A percentile compares a stretch with the other conserved stretches of the same genome.
Conservation (phyloP, 37 sponge, comb jelly and placozoan species). For the Tethya wilhelma region DNA sequence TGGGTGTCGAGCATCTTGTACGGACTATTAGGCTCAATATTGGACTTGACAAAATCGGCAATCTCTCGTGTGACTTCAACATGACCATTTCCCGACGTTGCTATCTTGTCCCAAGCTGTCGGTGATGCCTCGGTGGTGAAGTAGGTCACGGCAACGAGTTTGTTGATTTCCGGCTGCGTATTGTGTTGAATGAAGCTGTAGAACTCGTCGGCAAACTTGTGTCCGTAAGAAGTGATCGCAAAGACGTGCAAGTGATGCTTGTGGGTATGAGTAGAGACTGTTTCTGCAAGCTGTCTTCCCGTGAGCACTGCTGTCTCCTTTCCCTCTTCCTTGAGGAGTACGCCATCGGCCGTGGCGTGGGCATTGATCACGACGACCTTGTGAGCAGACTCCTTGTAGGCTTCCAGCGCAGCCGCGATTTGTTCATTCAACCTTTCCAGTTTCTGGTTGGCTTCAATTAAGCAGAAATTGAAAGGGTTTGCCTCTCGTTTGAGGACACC, state of each 20-base stretch:
- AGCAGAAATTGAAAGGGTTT: conserved; percentile 35
- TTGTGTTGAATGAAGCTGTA: neutral
- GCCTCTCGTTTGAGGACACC: conserved; percentile 31
- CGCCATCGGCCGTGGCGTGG: conserved; percentile 28
- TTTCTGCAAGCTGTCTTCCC: conserved; percentile 16
- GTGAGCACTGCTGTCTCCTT: conserved; percentile 15
- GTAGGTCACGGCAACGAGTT: conserved; percentile 22
- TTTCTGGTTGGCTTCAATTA: conserved; percentile 13
- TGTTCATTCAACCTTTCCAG: conserved; percentile 15
- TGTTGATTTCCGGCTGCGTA: neutral
- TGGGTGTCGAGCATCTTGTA: conserved; percentile 40
- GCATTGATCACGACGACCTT: conserved; percentile 47
- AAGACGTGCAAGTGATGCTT: conserved; percentile 14
- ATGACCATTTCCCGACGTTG: conserved; percentile 33
- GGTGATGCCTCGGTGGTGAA: conserved; percentile 30
- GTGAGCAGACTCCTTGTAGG: conserved; percentile 34
- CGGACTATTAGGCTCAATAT: conserved; percentile 43
- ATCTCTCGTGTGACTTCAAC: conserved; percentile 44
- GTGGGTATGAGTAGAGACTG: conserved; percentile 16
- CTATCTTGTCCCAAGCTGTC: conserved; percentile 12
- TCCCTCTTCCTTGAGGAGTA: neutral
- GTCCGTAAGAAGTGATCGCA: conserved; percentile 21
- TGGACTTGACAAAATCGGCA: conserved; percentile 1
- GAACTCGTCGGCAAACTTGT: conserved; percentile 24
- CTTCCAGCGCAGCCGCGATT: conserved; percentile 1